Evolutionary conservation across 2,888 invertebrate species (phyloP).

Genomic region (Mellilla xanthometata): DNA sequence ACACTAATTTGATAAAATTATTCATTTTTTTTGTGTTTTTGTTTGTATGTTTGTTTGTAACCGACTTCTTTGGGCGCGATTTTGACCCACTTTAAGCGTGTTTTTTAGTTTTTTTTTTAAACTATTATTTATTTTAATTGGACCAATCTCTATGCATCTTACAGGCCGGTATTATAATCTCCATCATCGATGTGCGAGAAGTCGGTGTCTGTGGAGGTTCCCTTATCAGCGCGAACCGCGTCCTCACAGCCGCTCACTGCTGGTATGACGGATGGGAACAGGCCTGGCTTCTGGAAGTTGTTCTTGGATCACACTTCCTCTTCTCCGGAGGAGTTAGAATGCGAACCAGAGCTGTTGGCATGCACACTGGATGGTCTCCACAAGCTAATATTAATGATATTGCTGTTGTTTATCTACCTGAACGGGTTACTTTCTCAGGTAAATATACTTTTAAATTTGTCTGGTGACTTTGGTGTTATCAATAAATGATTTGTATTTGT

Average conservation of each 20-base stretch:
- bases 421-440: constrained; percentile 27
- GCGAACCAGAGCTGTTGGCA: constrained; percentile 30
- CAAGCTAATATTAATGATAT: constrained; percentile 41
- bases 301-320: constrained; percentile 43
- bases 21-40: too few relatives aligned
- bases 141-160: too few relatives aligned
- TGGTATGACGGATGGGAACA: constrained; percentile 46
- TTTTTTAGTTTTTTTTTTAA: too few relatives aligned
- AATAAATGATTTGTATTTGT: too few relatives aligned
- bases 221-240: constrained; percentile 30
- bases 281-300: constrained; percentile 38
- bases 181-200: constrained; percentile 11
- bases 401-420: constrained; percentile 35
- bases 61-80: too few relatives aligned
- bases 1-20: too few relatives aligned
- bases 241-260: constrained; percentile 44
- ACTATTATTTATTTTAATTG: too few relatives aligned
- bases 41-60: too few relatives aligned
- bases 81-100: too few relatives aligned
- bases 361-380: constrained; percentile 44
- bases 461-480: too few relatives aligned
- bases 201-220: constrained; percentile 46
- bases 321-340: constrained; percentile 46
- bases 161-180: constrained; percentile 44
- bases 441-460: constrained; percentile 4